A percentile compares a stretch with the other conserved stretches of the same genome.
Evolutionary conservation across 2,888 invertebrate genomes (phyloP).

Genomic region (Cryptophagus acutangulus): DNA sequence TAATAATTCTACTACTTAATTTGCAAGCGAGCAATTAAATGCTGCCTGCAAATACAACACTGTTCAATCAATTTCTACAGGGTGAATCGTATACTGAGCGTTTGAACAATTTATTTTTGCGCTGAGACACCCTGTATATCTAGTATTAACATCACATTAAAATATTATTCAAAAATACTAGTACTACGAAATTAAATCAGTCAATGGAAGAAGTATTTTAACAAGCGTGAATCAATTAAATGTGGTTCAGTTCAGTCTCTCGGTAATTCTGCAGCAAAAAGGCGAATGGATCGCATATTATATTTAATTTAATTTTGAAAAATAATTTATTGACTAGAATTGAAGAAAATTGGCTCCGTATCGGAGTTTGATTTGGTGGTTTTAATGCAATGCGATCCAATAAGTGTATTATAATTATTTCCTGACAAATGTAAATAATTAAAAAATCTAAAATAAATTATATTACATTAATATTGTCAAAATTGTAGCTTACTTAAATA

Average conservation of each 20-base stretch:
- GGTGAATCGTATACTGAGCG: too few species aligned
- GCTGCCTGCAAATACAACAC: too few species aligned
- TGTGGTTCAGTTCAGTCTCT: conserved; percentile 9
- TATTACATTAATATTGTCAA: conserved; percentile 40
- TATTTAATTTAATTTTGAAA: too few species aligned
- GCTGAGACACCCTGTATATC: too few species aligned
- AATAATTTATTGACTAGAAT: too few species aligned
- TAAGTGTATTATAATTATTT: conserved; percentile 17
- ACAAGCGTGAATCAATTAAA: conserved; percentile 6
- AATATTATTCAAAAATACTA: conserved; percentile 17
- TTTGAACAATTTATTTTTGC: too few species aligned
- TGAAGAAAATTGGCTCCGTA: too few species aligned
- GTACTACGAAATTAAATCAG: conserved; percentile 20
- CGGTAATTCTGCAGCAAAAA: conserved; percentile 14
- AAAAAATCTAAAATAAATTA: conserved; percentile 13
- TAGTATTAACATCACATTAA: conserved; percentile 31
- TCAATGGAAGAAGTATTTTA: conserved; percentile 6
- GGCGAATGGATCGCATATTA: conserved; percentile 5
- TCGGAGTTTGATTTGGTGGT: too few species aligned
- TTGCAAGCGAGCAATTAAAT: too few species aligned
- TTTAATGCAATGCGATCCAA: conserved; percentile 5
- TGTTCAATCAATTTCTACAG: too few species aligned
- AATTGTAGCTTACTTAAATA: conserved; percentile 27
- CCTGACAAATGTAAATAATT: conserved; percentile 12
- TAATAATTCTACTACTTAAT: conserved; percentile 17